Percentiles rank a stretch among this genome's conserved stretches.
phyloP scores from a whole-genome alignment of 37 sponge, comb jelly and placozoan genomes.

The Chondrosia reniformis region DNA sequence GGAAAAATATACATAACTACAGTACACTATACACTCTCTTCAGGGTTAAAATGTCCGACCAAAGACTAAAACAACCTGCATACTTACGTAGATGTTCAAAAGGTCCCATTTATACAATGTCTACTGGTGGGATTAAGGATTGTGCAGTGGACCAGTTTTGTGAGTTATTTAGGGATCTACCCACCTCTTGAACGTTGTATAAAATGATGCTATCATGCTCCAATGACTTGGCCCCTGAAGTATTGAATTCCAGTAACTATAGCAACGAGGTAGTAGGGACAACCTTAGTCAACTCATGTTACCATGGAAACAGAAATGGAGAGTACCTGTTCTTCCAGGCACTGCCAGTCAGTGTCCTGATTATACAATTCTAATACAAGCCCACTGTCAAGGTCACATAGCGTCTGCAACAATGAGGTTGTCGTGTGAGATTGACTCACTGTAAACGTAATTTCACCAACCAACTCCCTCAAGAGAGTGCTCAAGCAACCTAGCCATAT shows the following conservation, averaged over 20 bases:
- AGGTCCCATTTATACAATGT: too few relatives aligned
- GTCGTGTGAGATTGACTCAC: conserved; percentile 69
- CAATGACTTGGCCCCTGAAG: conserved; percentile 90
- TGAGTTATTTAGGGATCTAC: too few relatives aligned
- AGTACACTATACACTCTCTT: not conserved
- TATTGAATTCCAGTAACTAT: conserved; percentile 80
- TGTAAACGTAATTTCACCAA: conserved; percentile 83
- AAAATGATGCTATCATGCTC: conserved; percentile 97
- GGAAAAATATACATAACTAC: not conserved
- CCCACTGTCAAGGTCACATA: conserved; percentile 89
- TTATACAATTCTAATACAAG: conserved; percentile 86
- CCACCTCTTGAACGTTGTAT: too few relatives aligned
- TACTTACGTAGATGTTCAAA: too few relatives aligned
- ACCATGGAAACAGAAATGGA: not conserved
- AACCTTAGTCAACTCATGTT: not conserved
- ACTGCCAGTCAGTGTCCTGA: conserved; percentile 82
- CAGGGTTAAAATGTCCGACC: not conserved
- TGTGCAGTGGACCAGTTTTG: too few relatives aligned
- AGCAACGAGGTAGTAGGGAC: not conserved
- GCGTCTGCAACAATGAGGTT: conserved; percentile 83
- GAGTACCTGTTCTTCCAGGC: conserved; percentile 77
- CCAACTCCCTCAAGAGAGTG: conserved; percentile 81
- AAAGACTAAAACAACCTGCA: not conserved
- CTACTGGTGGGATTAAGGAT: too few relatives aligned
- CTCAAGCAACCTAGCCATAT: conserved; percentile 75